A percentile compares a stretch with the other conserved stretches of the same genome.
phyloP scores from a whole-genome alignment of 2,113 vertebrate genomes.

The Actinemys pallida region DNA sequence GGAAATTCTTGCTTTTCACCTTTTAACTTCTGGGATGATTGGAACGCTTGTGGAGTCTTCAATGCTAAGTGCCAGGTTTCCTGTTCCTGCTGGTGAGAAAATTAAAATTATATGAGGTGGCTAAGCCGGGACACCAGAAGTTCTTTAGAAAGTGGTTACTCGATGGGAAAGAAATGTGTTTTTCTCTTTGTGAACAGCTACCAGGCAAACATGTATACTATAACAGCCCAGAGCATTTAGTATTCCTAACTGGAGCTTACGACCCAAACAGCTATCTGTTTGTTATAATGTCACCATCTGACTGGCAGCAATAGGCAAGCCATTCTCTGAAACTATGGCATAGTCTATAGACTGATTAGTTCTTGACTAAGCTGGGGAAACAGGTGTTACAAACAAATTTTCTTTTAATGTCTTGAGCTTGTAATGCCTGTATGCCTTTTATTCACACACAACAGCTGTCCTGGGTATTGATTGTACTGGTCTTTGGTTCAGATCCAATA shows the following conservation, averaged over 20 bases:
- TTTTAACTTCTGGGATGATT: neutral
- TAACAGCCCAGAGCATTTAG: neutral
- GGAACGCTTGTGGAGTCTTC: neutral
- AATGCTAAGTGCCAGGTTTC: neutral
- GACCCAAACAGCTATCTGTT: rapidly evolving
- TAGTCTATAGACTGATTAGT: rapidly evolving
- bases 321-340: neutral
- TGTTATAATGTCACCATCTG: neutral
- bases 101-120: neutral
- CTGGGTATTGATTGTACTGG: rapidly evolving
- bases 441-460: neutral
- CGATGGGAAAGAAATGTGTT: neutral
- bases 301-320: neutral
- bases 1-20: neutral
- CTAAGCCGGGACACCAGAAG: neutral
- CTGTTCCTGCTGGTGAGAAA: neutral
- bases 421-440: neutral
- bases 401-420: neutral
- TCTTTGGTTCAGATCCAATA: neutral
- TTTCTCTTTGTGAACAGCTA: neutral
- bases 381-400: neutral
- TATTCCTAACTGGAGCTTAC: neutral
- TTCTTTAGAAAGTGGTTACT: neutral
- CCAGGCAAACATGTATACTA: neutral
- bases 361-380: rapidly evolving